Percentiles rank a stretch among this genome's conserved stretches.
Conservation (phyloP, 2,113 vertebrate species). For the Macquaria ambigua region DNA sequence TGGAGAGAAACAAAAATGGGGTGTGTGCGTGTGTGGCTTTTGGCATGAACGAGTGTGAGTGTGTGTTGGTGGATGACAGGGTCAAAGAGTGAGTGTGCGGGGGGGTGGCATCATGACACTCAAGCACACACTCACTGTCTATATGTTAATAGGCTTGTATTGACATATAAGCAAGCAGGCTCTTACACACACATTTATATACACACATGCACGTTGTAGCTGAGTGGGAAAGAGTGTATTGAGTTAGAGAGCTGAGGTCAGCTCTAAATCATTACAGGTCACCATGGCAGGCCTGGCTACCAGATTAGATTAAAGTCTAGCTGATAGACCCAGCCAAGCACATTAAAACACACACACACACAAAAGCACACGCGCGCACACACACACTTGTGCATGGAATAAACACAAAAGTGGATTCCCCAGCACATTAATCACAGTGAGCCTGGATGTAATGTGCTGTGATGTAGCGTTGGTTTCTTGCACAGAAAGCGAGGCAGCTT, state of each 20-base stretch:
- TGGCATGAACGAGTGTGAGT: slow-evolving; percentile 4
- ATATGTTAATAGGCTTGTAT: slow-evolving; percentile 55
- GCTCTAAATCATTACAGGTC: slow-evolving; percentile 82
- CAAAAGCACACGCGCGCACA: slow-evolving; percentile 24
- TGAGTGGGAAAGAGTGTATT: slow-evolving; percentile 68
- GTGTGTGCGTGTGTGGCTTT: neutral
- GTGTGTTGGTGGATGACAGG: neutral
- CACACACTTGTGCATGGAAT: slow-evolving; percentile 43
- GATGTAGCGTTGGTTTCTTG: slow-evolving; percentile 65
- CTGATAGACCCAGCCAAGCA: slow-evolving; percentile 76
- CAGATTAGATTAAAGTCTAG: slow-evolving; percentile 80
- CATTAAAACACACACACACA: slow-evolving; percentile 62
- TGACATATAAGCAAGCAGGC: slow-evolving; percentile 38
- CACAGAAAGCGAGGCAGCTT: slow-evolving; percentile 53
- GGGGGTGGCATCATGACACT: slow-evolving; percentile 4
- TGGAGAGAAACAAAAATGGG: neutral
- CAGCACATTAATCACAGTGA: slow-evolving; percentile 77
- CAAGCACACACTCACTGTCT: slow-evolving; percentile 28
- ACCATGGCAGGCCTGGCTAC: slow-evolving; percentile 69
- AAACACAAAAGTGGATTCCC: slow-evolving; percentile 67
- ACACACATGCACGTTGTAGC: slow-evolving; percentile 33
- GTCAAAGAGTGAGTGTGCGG: slow-evolving; percentile 1
- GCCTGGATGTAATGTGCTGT: slow-evolving; percentile 63
- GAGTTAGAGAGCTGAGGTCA: slow-evolving; percentile 79
- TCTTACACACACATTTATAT: slow-evolving; percentile 23